A percentile compares a stretch with the other conserved stretches of the same genome.
Conservation (phyloP, 2,888 invertebrate species). For the Acanthosepion lycidas region DNA sequence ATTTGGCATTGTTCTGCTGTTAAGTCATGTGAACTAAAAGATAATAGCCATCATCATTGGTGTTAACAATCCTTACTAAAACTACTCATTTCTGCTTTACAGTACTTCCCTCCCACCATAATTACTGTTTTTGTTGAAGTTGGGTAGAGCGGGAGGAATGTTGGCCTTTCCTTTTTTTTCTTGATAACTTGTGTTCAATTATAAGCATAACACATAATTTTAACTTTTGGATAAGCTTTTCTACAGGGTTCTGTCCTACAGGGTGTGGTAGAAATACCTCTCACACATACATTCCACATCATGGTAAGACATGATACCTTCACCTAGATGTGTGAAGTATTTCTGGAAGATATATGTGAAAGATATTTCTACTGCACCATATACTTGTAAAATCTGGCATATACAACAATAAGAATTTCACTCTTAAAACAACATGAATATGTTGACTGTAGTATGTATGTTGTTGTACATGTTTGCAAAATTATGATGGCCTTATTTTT, state of each 20-base stretch:
- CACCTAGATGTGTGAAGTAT: no score
- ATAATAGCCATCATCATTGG: neutral
- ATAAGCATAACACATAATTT: neutral
- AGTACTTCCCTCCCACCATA: neutral
- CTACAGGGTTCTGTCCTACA: neutral
- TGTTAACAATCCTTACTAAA: neutral
- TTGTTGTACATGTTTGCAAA: no score
- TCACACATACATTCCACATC: no score
- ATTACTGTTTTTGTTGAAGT: neutral
- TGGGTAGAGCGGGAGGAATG: neutral
- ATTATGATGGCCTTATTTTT: no score
- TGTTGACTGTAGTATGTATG: no score
- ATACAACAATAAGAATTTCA: neutral
- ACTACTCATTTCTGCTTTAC: neutral
- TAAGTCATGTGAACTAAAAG: neutral
- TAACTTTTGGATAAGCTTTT: neutral
- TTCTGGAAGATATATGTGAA: no score
- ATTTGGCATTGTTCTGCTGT: no score
- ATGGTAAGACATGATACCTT: no score
- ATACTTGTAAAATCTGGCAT: neutral
- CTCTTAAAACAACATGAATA: neutral
- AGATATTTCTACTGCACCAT: no score
- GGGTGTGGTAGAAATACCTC: no score
- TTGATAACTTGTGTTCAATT: neutral
- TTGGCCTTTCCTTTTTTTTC: neutral